Evolutionary conservation across 2,888 invertebrate genomes (phyloP), one percentile per base, ranked within the genome.

Genomic region (Drosophila neonasuta): DNA sequence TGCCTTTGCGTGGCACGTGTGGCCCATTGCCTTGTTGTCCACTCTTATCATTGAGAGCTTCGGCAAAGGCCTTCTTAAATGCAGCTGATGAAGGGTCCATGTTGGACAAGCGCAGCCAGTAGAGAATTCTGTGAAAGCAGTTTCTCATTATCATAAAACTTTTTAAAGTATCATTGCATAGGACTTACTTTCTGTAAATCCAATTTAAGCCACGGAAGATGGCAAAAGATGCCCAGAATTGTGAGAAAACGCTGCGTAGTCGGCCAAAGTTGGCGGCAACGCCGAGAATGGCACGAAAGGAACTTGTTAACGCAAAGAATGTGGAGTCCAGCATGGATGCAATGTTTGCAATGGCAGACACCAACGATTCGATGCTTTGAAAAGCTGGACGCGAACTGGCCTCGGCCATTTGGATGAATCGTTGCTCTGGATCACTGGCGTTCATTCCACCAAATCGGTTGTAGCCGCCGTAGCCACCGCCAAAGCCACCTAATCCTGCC

Each of bases 301-400:
- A 98, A 90, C 96, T 98, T 17, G 97, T 97, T 87, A 99, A 93
- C 3, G 99, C 98, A 89, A 96, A 96, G 90, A 97, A 98, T 46
- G 99, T 98, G 20, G 98, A 98, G 88, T 99, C 99, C 60, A 99
- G 91, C 97, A 99, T 98, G 94, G 97, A 96, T 2, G 98, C 96
- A 2, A 99, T 94, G 55, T 99, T 98, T 15, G 96, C 95, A 76
- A 99, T 96, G 0, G 99, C 97, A 78, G 95, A 94, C 2, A 98
- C 97, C 17, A 98, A 92, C 55, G 97, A 95, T 91, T 99, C 98
- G 77, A 99, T 97, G 11, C 97, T 97, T 86, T 98, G 96, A 90
- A 99, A 99, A 7, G 99, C 97, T 60, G 96, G 96, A 48, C 98
- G 92, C 0, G 98, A 96, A 82, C 95, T 96, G 80, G 97, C 97